Base-by-base conservation (phyloP, 2,113 vertebrate species). In the Brachyhypopomus gauderio region DNA sequence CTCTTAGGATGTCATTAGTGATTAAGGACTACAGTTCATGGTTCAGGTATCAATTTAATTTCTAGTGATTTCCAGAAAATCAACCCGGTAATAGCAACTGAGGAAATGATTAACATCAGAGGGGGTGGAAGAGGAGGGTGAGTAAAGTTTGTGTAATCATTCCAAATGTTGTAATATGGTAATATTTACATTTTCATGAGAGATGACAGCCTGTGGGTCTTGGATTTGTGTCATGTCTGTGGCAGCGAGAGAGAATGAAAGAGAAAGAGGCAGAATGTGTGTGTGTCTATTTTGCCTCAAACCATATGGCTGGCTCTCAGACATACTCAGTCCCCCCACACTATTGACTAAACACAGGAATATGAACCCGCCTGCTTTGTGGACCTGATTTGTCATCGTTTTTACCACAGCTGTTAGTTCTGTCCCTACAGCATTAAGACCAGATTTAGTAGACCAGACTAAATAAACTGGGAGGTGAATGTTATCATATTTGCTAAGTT, bases 101-200 rank as follows among this genome's bases (percentile, higher is more conserved):
- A 90, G 90, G 90, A 93, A 87, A 87, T 92, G 91, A 94, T 89
- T 90, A 90, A 93, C 89, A 80, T 38, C 56, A 48, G 9, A 87
- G 56, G 88, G 84, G 90, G 81, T 45, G 70, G 80, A 76, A 76
- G 58, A 85, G 66, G 81, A 77, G 59, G 79, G 60, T 83, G 75
- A 67, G 74, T 88, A 83, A 83, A 76, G 82, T 45, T 83, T 85
- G 74, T 79, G 64, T 86, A 85, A 88, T 82, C 81, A 85, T 36
- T 78, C 78, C 41, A 80, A 75, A 79, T 82, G 86, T 78, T 90
- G 86, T 88, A 90, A 88, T 90, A 85, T 84, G 88, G 85, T 87
- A 27, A 72, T 91, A 88, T 92, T 91, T 91, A 92, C 85, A 88
- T 88, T 87, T 84, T 85, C 64, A 83, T 73, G 82, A 87, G 79